Conservation (phyloP, 2,113 vertebrate genomes). For the Electrona antarctica region DNA sequence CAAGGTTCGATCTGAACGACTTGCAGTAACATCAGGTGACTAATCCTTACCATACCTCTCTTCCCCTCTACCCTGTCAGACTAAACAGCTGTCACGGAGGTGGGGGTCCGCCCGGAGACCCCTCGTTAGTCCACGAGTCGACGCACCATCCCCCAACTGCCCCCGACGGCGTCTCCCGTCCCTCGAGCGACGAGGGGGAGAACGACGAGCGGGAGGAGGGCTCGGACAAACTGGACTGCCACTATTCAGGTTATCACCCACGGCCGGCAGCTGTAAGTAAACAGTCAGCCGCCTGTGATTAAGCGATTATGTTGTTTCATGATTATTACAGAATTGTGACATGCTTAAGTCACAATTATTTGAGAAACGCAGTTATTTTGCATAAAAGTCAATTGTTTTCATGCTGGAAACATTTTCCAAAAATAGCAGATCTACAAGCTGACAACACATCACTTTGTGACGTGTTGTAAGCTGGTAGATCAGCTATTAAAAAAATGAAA, state of each 20-base stretch:
- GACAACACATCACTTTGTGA: no score
- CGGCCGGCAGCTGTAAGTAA: slow-evolving; percentile 95
- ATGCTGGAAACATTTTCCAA: no score
- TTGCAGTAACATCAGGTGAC: no score
- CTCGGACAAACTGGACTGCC: slow-evolving; percentile 97
- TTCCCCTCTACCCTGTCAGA: slow-evolving; percentile 65
- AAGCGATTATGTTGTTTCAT: no score
- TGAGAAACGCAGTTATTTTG: no score
- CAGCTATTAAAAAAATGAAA: no score
- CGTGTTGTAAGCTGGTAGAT: no score
- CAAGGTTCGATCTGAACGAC: no score
- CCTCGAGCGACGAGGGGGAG: slow-evolving; percentile 98
- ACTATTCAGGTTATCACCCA: slow-evolving; percentile 98
- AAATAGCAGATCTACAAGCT: no score
- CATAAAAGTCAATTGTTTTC: no score
- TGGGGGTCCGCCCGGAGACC: slow-evolving; percentile 83
- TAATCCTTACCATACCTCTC: background rate
- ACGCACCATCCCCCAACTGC: slow-evolving; percentile 85
- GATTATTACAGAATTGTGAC: no score
- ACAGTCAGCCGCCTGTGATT: background rate
- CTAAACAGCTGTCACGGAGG: slow-evolving; percentile 89
- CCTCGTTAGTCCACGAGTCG: slow-evolving; percentile 84
- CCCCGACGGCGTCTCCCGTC: slow-evolving; percentile 85
- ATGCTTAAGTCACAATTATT: no score
- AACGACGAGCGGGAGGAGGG: slow-evolving; percentile 94